Evolutionary conservation across 1,140 invertebrate genomes (phyloP), one percentile per base, ranked within the genome.

Genomic region (Aphaenogaster floridana): DNA sequence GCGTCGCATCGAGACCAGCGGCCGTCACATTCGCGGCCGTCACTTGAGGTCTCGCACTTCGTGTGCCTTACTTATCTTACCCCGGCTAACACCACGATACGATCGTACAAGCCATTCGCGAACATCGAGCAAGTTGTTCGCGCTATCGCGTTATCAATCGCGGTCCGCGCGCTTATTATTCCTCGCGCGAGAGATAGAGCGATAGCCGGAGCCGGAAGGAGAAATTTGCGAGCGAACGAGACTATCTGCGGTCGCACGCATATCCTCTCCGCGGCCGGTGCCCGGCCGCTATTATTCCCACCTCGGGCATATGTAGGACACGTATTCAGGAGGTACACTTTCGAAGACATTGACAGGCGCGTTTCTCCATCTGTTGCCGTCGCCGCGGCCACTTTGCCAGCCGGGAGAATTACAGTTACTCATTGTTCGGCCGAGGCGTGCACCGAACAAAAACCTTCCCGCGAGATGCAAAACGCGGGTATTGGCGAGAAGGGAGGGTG

Each of bases 271-370:
- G 52, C 50, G 42, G 71, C 50, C 15, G 71, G 9, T 52, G 61
- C 13, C 89, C 21, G 34, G 63, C 81, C 93, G 94, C 93, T 94
- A 95, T 95, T 95, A 95, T 95, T 92, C 91, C 92, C 92, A 94
- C 92, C 93, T 93, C 93, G 91, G 89, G 91, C 94, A 95, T 93
- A 95, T 95, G 94, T 94, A 93, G 93, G 93, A 94, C 92, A 94
- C 86, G 89, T 84, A 94, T 94, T 94, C 90, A 94, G 86, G 91
- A 92, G 92, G 91, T 92, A 94, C 90, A 92, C 87, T 93, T 92
- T 90, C 90, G 87, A 92, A 90, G 89, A 88, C 92, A 93, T 92
- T 78, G 92, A 91, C 90, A 91, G 90, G 91, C 93, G 76, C 89
- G 90, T 94, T 93, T 92, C 93, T 93, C 94, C 94, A 95, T 95